These are phyloP conservation scores for Pogonocherus hispidulus DNA, from an alignment of 2,888 invertebrate species.

Conservation along the genomic window DNA sequence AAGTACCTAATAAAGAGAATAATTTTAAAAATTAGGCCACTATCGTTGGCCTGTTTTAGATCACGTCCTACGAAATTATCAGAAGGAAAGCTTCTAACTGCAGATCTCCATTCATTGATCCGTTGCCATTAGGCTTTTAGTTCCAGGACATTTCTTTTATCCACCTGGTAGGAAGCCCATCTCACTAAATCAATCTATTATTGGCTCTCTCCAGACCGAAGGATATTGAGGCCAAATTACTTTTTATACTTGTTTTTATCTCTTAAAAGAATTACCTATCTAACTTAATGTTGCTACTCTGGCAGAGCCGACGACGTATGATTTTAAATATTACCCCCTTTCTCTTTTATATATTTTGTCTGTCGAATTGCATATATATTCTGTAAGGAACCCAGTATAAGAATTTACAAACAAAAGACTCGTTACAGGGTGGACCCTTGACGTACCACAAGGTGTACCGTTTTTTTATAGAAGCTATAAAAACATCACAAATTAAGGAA, in stretches of 20 bases:
- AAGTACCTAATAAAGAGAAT: no score
- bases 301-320: not conserved
- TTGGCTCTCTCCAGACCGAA: conserved; percentile 21
- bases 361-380: not conserved
- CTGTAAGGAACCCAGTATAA: no score
- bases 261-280: conserved; percentile 13
- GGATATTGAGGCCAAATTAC: conserved; percentile 16
- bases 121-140: conserved; percentile 26
- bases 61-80: conserved; percentile 1
- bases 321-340: not conserved
- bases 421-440: no score
- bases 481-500: no score
- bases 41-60: not conserved
- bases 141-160: conserved; percentile 31
- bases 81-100: conserved; percentile 8
- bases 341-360: conserved; percentile 1
- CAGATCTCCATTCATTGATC: conserved; percentile 16
- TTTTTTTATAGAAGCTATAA: no score
- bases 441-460: no score
- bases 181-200: conserved; percentile 32
- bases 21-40: no score
- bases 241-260: conserved; percentile 24
- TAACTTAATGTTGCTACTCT: conserved; percentile 15
- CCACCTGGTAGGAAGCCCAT: conserved; percentile 28
- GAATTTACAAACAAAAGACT: no score